Percentiles rank a stretch among this genome's conserved stretches.
These are phyloP conservation scores for Paratilapia polleni DNA, from an alignment of 2,113 vertebrate genomes.

Conservation along the genomic window DNA sequence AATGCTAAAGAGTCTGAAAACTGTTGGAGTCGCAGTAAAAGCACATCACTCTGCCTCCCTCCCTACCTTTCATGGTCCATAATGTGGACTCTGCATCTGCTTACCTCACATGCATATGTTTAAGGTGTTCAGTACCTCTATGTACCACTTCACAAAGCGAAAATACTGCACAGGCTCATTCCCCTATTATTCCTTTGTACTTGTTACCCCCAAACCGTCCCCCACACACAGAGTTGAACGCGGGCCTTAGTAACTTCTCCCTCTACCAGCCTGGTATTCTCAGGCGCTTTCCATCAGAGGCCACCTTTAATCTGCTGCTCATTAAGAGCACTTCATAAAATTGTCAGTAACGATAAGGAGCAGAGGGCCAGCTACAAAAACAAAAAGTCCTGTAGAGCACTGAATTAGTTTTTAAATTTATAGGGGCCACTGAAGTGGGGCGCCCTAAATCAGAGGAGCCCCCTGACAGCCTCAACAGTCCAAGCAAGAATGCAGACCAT, in stretches of 20 bases:
- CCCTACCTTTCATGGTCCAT: conserved; percentile 79
- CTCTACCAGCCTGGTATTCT: conserved; percentile 49
- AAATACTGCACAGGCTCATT: conserved; percentile 69
- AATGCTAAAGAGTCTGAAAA: conserved; percentile 87
- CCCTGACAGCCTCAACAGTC: conserved; percentile 93
- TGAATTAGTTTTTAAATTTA: conserved; percentile 94
- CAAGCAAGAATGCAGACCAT: conserved; percentile 86
- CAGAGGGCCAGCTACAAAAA: conserved; percentile 89
- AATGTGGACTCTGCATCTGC: conserved; percentile 80
- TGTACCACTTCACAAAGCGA: conserved; percentile 85
- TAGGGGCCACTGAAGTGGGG: conserved; percentile 88
- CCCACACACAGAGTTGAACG: conserved; percentile 53
- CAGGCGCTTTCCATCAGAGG: conserved; percentile 68
- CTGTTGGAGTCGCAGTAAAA: conserved; percentile 83
- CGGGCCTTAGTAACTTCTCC: conserved; percentile 35
- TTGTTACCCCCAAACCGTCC: conserved; percentile 64
- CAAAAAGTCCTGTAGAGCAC: conserved; percentile 91
- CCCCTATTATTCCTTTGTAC: conserved; percentile 83
- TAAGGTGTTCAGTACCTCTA: conserved; percentile 88
- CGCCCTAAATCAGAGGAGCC: conserved; percentile 91
- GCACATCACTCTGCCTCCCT: conserved; percentile 34
- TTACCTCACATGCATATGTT: conserved; percentile 84
- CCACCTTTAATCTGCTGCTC: conserved; percentile 96
- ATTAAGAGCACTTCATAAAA: conserved; percentile 99
- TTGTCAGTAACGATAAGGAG: conserved; percentile 90